Percentiles rank a stretch among this genome's conserved stretches.
phyloP scores from a whole-genome alignment of 1,140 invertebrate species.

The Holcopasites calliopsidis region DNA sequence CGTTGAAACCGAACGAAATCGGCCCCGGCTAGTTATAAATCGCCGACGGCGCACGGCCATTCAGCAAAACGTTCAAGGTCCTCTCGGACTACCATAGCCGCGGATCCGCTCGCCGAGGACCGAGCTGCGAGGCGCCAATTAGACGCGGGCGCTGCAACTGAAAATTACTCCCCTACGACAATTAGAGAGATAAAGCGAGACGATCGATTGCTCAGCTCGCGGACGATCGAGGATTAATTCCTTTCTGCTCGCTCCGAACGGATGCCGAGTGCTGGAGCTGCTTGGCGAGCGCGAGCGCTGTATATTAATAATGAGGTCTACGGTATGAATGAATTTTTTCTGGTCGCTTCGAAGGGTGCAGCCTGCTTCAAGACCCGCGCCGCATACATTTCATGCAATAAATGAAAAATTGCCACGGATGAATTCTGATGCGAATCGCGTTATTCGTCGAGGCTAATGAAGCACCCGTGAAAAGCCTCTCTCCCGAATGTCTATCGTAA shows the following conservation, averaged over 20 bases:
- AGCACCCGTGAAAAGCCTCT: neutral
- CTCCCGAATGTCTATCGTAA: neutral
- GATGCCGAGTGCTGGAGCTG: too few species aligned
- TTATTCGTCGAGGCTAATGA: too few species aligned
- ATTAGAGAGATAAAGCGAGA: slow-evolving; percentile 22
- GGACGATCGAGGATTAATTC: neutral
- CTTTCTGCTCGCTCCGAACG: too few species aligned
- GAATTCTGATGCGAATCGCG: too few species aligned
- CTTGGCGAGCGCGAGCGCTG: too few species aligned
- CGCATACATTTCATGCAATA: too few species aligned
- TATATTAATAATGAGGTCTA: too few species aligned
- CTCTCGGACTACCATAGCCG: neutral
- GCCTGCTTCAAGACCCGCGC: too few species aligned
- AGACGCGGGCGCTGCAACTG: neutral
- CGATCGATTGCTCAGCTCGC: slow-evolving; percentile 21
- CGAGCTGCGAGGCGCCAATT: slow-evolving; percentile 18
- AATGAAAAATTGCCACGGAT: too few species aligned
- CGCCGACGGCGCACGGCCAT: slow-evolving; percentile 25
- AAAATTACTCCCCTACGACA: neutral
- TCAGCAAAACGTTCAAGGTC: slow-evolving; percentile 44
- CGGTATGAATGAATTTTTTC: too few species aligned
- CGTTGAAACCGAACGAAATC: slow-evolving; percentile 13
- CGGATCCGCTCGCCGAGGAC: neutral
- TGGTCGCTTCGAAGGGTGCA: too few species aligned
- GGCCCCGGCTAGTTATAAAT: slow-evolving; percentile 47